These are phyloP conservation scores for Serilophus lunatus DNA, from an alignment of 2,113 vertebrate genomes.

Conservation along the genomic window DNA sequence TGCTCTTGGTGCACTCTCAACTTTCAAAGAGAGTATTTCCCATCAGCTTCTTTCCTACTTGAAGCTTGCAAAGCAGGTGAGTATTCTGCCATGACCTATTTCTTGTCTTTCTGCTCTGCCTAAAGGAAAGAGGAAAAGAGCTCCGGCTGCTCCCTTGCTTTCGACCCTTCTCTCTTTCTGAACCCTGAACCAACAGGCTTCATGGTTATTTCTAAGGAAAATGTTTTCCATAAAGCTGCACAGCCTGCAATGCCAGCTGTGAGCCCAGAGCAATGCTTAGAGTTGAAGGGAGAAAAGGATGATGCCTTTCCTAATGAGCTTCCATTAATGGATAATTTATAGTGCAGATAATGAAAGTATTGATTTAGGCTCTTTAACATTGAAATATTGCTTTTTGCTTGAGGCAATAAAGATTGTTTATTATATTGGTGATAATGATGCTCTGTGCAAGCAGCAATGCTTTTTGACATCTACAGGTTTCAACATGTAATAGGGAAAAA, in stretches of 20 bases:
- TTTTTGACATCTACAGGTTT: neutral
- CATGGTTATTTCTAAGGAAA: neutral
- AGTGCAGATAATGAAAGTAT: conserved; percentile 45
- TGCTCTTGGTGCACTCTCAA: neutral
- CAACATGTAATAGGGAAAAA: neutral
- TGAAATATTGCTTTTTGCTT: conserved; percentile 17
- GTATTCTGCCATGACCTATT: neutral
- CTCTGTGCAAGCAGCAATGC: neutral
- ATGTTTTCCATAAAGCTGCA: neutral
- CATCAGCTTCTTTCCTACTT: neutral
- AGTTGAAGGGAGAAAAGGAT: neutral
- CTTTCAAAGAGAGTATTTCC: neutral
- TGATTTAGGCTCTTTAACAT: conserved; percentile 2
- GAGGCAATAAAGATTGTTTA: neutral
- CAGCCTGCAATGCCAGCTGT: neutral
- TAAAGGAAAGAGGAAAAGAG: neutral
- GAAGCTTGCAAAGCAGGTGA: neutral
- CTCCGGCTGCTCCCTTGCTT: neutral
- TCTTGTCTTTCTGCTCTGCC: neutral
- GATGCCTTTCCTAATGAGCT: neutral
- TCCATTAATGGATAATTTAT: conserved; percentile 55
- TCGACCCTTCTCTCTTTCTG: fast-evolving
- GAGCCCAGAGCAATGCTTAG: neutral
- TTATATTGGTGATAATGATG: neutral
- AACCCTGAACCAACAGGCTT: neutral